phyloP scores from a whole-genome alignment of 2,888 invertebrate species.

The Melanargia galathea region DNA sequence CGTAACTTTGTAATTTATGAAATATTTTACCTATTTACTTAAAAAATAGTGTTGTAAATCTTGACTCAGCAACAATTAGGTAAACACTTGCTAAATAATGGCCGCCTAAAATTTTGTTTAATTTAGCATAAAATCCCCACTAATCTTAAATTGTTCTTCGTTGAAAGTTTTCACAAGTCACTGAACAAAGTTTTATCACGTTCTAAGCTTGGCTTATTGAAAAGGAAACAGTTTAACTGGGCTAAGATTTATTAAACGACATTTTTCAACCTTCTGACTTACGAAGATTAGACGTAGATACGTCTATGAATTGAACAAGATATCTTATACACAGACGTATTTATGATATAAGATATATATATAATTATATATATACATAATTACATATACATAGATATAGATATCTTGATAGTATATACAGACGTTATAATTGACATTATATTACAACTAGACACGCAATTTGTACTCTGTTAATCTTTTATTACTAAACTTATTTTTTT shows the following conservation, averaged over 20 bases:
- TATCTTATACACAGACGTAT: too few species aligned
- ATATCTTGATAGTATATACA: too few species aligned
- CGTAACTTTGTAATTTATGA: constrained; percentile 12
- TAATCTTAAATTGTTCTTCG: constrained; percentile 47
- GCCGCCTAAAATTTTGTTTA: constrained; percentile 46
- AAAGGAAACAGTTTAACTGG: constrained; percentile 15
- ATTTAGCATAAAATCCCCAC: constrained; percentile 47
- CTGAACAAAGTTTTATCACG: constrained; percentile 44
- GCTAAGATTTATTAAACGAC: background rate
- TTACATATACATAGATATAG: too few species aligned
- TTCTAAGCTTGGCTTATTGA: constrained; percentile 21
- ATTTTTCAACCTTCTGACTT: constrained; percentile 5
- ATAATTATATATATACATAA: too few species aligned
- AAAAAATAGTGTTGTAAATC: constrained; percentile 16
- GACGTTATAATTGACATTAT: too few species aligned
- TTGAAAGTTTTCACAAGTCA: constrained; percentile 45
- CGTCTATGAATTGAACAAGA: too few species aligned
- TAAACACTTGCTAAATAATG: constrained; percentile 39
- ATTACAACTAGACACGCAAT: too few species aligned
- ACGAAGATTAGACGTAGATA: too few species aligned
- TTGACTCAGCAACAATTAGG: constrained; percentile 26
- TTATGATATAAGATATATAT: too few species aligned
- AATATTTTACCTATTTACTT: constrained; percentile 7
- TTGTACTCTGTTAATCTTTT: too few species aligned
- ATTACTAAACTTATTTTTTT: too few species aligned